Base-by-base conservation (phyloP, 2,888 invertebrate genomes). In the Anorthoa munda region DNA sequence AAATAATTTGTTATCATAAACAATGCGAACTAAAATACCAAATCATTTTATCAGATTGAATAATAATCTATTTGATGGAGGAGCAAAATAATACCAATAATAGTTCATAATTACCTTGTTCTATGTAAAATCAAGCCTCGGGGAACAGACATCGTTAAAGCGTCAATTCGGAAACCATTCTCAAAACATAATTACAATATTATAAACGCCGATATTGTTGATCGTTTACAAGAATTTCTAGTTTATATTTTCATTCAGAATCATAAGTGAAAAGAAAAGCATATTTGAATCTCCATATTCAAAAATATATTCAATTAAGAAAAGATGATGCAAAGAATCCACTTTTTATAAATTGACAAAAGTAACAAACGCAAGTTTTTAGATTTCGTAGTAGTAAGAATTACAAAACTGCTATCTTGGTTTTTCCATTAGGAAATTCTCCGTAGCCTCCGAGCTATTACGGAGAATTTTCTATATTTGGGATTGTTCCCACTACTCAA, bases 41-140 rank as follows among this genome's bases (percentile, higher is more conserved):
- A 68, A 53, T 31, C n/a, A 51, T 50, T 45, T 48, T 55, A 5
- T 51, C 17, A 17, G 18, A 51, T 23, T 48, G 23, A 79, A 80
- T 46, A 46, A 58, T 50, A 23, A 12, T 66, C n/a, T 45, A 67
- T 55, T 59, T 46, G 23, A 56, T 59, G 31, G 23, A 72, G 15
- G 53, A 70, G 56, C 64, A 65, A 69, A 12, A 53, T 66, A 63
- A 69, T 70, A 72, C 56, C 13, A 67, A 66, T 66, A 75, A 23
- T 66, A 73, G 58, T 70, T 80, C 12, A 63, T 78, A 75, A 80
- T 75, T 77, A 61, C 67, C 71, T 64, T 77, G 77, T 85, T 59
- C 72, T 87, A 86, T 89, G 87, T 81, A 80, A 80, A 89, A 88
- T 89, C 46, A 18, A 66, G 56, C n/a, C 70, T 77, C 77, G 4